Evolutionary conservation across 2,113 vertebrate genomes (phyloP), one percentile per base, ranked within the genome.

Genomic region (Hippocampus comes): DNA sequence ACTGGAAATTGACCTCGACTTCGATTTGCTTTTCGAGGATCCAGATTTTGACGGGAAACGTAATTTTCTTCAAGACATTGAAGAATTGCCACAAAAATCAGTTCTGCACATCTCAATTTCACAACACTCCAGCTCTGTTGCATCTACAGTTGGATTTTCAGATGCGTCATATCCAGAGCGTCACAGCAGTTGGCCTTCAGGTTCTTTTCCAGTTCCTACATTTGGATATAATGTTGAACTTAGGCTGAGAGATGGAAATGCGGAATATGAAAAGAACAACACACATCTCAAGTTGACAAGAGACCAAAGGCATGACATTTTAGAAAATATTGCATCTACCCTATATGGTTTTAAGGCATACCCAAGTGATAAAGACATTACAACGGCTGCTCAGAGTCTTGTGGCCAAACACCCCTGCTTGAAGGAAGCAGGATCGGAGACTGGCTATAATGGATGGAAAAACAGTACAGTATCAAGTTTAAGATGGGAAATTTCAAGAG

Each of bases 271-370:
- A 15, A 82, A 78, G 42, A 77, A 27, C 11, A 4, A 30, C 5
- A 75, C 9, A 67, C 53, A 14, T 2, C 70, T 84, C 1, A 61
- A 84, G 68, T 55, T 84, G 60, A 21, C 75, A 49, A 82, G 76
- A 34, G 82, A 80, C 66, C 75, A 20, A 72, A 84, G 81, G 46
- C 73, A 81, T 15, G 23, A 79, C 20, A 87, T 87, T 65, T 70
- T 79, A 56, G 81, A 84, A 18, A 80, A 77, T 0, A 42, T 81
- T 38, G 69, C 75, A 64, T 30, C 73, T 68, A 64, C 69, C 0
- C 56, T 88, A 10, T 82, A 77, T 74, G 51, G 71, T 15, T 85
- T 87, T 14, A 83, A 85, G 61, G 79, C 74, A 59, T 86, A 78
- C 72, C 70, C 81, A 53, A 78, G 73, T 63, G 68, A 77, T n/a